A percentile compares a stretch with the other conserved stretches of the same genome.
phyloP scores from a whole-genome alignment of 2,888 invertebrate species.

The Nipponacmea schrenckii region DNA sequence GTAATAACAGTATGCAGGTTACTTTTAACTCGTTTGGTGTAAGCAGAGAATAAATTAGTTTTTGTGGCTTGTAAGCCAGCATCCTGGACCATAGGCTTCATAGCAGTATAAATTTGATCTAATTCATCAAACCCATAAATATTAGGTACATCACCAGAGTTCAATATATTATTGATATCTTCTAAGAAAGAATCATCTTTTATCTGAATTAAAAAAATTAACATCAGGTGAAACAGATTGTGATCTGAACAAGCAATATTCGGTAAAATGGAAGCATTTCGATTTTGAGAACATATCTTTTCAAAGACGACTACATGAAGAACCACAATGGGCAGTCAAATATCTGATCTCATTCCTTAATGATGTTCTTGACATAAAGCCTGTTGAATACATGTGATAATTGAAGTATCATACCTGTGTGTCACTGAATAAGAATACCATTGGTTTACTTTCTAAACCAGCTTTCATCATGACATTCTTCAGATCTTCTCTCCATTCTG shows the following conservation, averaged over 20 bases:
- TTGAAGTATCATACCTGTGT: constrained; percentile 59
- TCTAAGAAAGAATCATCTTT: constrained; percentile 69
- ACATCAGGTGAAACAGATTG: too few species aligned
- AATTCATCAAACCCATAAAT: constrained; percentile 67
- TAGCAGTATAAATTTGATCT: constrained; percentile 76
- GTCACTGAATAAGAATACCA: constrained; percentile 69
- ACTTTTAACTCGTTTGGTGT: constrained; percentile 66
- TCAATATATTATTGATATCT: constrained; percentile 69
- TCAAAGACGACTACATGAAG: too few species aligned
- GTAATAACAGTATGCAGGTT: constrained; percentile 68
- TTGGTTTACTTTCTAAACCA: constrained; percentile 65
- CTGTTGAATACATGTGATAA: too few species aligned
- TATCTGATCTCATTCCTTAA: too few species aligned
- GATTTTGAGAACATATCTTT: too few species aligned
- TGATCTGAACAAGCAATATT: too few species aligned
- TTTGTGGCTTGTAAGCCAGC: constrained; percentile 81
- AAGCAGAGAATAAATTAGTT: constrained; percentile 71
- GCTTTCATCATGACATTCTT: constrained; percentile 68
- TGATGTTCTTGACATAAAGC: too few species aligned
- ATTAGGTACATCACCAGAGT: constrained; percentile 69
- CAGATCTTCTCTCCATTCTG: constrained; percentile 69
- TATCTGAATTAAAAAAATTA: constrained; percentile 57
- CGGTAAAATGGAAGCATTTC: too few species aligned
- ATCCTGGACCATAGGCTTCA: constrained; percentile 82
- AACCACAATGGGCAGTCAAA: too few species aligned